Base-by-base conservation (phyloP, 2,797 vertebrate genomes). In the Thamnophis elegans region DNA sequence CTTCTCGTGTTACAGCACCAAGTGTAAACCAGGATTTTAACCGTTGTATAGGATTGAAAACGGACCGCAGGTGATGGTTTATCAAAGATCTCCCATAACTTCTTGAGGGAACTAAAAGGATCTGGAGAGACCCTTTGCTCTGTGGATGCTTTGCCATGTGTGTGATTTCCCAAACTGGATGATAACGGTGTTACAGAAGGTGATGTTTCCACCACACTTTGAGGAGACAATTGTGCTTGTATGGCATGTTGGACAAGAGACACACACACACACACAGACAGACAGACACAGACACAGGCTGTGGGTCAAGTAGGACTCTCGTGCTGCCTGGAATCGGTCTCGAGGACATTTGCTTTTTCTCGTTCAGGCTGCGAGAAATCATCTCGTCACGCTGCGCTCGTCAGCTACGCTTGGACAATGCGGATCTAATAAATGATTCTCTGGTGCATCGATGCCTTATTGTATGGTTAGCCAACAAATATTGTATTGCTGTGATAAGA, bases 71-170 rank as follows among this genome's bases (percentile, higher is more conserved):
- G 26, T 54, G 16, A 28, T 25, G 65, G 68, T 87, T 73, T 56
- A 60, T 90, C 36, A 65, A 89, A 47, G 65, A 88, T 91, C 1
- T 18, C 93, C 26, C 20, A 93, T 95, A 82, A 9, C 93, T 92
- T 93, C 94, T 55, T 78, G 92, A 82, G 91, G 86, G 88, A 94
- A 94, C 88, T 55, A 91, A 93, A 94, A 65, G 92, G 93, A 51
- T 90, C 93, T 94, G 60, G 62, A 92, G 88, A 92, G 47, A 6
- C 1, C 89, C 12, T 51, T 22, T 86, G 89, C 88, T 55, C 92
- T 92, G 91, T 90, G 92, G 92, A 85, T 14, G 0, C 42, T 51
- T 51, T 51, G 91, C 82, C 92, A 53, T 89, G 62, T 53, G 92
- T 90, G 93, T 22, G 60, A n/a, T 22, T 25, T 25, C 58, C 53